Conservation (phyloP, 1,140 invertebrate genomes). For the Drosophila nikananu region DNA sequence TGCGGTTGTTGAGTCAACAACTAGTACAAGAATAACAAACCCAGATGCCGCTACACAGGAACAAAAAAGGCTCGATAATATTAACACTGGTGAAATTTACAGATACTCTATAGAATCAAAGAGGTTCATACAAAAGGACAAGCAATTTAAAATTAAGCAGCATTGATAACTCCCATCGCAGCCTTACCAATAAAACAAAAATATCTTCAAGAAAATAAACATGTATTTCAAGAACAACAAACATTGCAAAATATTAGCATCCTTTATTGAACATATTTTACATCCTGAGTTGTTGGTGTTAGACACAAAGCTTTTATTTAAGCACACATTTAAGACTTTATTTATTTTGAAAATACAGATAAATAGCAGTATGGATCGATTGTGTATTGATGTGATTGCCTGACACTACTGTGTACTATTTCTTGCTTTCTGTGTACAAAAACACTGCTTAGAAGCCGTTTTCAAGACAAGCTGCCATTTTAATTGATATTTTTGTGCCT, state of each 20-base stretch:
- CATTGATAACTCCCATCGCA: background rate
- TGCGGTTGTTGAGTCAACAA: constrained; percentile 60
- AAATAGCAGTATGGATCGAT: background rate
- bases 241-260: background rate
- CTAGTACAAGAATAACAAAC: constrained; percentile 38
- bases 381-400: background rate
- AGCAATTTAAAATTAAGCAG: background rate
- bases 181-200: background rate
- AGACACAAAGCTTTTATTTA: background rate
- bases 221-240: background rate
- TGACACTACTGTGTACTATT: background rate
- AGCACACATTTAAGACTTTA: background rate
- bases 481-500: constrained; percentile 73
- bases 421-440: constrained; percentile 20
- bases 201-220: background rate
- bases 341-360: background rate
- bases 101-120: background rate
- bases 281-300: too few species aligned
- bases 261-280: background rate
- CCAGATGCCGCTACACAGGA: constrained; percentile 9
- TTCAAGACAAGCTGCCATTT: constrained; percentile 76
- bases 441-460: constrained; percentile 56
- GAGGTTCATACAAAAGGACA: background rate
- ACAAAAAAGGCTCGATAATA: background rate
- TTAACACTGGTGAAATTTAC: background rate